Evolutionary conservation across 1,140 invertebrate species (phyloP).

Genomic region (Drosophila bipectinata): DNA sequence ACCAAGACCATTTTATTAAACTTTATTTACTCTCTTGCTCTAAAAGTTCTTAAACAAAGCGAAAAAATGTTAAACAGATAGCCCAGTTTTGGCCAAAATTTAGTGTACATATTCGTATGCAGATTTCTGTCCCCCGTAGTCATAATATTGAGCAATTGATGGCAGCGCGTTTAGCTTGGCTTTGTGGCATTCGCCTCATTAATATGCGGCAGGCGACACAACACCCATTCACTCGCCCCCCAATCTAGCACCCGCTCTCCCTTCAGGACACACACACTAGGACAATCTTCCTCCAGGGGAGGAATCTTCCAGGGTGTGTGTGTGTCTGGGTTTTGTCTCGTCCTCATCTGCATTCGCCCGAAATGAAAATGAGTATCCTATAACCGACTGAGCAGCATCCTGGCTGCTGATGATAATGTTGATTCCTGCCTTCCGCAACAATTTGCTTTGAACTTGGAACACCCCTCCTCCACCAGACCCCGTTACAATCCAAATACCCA

Average conservation of each 20-base stretch:
- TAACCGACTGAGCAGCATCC: slow-evolving; percentile 60
- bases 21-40: not conserved
- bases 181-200: slow-evolving; percentile 67
- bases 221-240: slow-evolving; percentile 17
- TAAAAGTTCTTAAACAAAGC: not conserved
- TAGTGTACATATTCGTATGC: slow-evolving; percentile 53
- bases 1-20: not conserved
- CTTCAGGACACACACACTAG: slow-evolving; percentile 15
- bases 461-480: slow-evolving; percentile 1
- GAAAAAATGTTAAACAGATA: slow-evolving; percentile 22
- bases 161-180: slow-evolving; percentile 42
- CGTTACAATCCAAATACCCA: slow-evolving; percentile 7
- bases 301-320: no score
- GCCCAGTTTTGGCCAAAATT: slow-evolving; percentile 14
- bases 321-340: slow-evolving; percentile 31
- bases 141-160: slow-evolving; percentile 79
- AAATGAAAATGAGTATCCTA: slow-evolving; percentile 66
- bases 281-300: slow-evolving; percentile 23
- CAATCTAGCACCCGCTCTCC: not conserved
- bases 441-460: slow-evolving; percentile 75
- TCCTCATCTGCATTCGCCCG: slow-evolving; percentile 59
- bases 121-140: slow-evolving; percentile 53
- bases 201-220: slow-evolving; percentile 76
- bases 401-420: slow-evolving; percentile 77
- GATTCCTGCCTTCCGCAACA: slow-evolving; percentile 81